phyloP scores from a whole-genome alignment of 2,888 invertebrate genomes.

The Epirrita christyi region DNA sequence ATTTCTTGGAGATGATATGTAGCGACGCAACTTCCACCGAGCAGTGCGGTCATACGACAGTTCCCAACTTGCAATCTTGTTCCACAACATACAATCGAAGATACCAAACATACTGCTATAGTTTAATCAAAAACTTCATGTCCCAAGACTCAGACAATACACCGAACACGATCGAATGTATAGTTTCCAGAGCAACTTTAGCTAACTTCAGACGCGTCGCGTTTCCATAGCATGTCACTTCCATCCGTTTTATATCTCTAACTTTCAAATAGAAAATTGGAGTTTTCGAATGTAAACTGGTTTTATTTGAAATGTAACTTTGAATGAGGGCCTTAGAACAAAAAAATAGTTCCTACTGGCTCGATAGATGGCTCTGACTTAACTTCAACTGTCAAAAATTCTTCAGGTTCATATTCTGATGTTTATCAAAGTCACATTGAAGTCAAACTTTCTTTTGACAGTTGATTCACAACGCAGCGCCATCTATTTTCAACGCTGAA shows the following conservation, averaged over 20 bases:
- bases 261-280: conserved; percentile 40
- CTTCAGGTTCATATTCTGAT: too few species aligned
- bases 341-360: too few species aligned
- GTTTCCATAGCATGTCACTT: conserved; percentile 35
- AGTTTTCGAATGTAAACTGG: conserved; percentile 10
- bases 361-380: too few species aligned
- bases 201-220: conserved; percentile 8
- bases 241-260: conserved; percentile 32
- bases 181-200: conserved; percentile 6
- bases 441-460: too few species aligned
- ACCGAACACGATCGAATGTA: conserved; percentile 23
- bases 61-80: conserved; percentile 13
- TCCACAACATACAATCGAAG: conserved; percentile 18
- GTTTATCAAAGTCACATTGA: too few species aligned
- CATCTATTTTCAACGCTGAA: too few species aligned
- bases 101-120: conserved; percentile 13
- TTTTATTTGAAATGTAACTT: too few species aligned
- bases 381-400: too few species aligned
- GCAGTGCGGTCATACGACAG: conserved; percentile 6
- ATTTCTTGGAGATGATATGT: too few species aligned
- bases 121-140: conserved; percentile 29
- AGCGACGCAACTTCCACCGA: not conserved
- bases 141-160: conserved; percentile 20
- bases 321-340: too few species aligned
- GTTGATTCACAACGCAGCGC: too few species aligned